Evolutionary conservation across 2,113 vertebrate species (phyloP).

Genomic region (Neolamprologus cancellatus): DNA sequence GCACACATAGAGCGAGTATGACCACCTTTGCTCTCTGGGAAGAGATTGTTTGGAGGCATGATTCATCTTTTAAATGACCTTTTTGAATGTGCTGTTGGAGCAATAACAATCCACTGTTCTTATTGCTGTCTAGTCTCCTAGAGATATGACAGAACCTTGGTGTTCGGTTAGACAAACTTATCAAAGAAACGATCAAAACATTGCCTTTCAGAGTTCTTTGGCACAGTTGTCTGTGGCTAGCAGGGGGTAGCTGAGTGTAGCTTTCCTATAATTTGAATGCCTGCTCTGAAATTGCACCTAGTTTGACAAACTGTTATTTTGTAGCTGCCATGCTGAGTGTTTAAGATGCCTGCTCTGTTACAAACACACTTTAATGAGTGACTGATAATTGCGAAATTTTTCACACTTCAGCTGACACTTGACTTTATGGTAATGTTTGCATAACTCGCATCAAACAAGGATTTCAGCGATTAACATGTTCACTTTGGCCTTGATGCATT

Average conservation of each 20-base stretch:
- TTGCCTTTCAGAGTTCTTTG: neutral
- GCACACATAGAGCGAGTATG: constrained; percentile 2
- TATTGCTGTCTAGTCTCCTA: neutral
- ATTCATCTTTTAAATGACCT: constrained; percentile 41
- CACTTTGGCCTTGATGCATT: neutral
- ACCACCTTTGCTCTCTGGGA: neutral
- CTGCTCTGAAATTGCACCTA: neutral
- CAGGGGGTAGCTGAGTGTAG: neutral
- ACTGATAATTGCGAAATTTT: neutral
- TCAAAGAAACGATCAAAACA: neutral
- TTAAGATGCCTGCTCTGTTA: neutral
- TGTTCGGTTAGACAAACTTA: neutral
- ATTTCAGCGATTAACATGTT: neutral
- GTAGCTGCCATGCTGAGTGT: neutral
- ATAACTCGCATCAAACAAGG: neutral
- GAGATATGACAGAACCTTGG: neutral
- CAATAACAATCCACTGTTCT: constrained; percentile 22
- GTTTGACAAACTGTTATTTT: neutral
- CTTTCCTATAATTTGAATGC: neutral
- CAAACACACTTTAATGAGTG: neutral
- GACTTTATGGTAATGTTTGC: neutral
- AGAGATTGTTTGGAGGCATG: neutral
- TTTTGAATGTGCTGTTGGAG: constrained; percentile 6
- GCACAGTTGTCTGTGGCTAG: neutral
- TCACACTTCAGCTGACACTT: neutral